These are phyloP conservation scores for Aldabrachelys gigantea DNA, from an alignment of 2,113 vertebrate species.

Conservation along the genomic window DNA sequence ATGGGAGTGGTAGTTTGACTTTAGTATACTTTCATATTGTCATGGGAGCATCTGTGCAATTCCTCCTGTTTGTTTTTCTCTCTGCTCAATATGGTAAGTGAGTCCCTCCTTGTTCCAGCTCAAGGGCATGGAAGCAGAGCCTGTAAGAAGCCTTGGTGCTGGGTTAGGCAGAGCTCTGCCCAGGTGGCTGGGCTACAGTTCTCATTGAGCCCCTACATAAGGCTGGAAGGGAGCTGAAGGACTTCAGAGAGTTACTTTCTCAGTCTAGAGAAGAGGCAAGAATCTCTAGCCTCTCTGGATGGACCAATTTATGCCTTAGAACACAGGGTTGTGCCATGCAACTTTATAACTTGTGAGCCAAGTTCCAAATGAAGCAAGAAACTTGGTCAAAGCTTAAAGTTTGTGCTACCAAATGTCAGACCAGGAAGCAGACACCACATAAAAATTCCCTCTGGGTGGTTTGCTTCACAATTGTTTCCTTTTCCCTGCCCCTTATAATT, in stretches of 20 bases:
- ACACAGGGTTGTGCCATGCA: neutral
- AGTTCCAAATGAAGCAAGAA: neutral
- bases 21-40: neutral
- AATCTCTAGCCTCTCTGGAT: neutral
- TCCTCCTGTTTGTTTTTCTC: fast-evolving
- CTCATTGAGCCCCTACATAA: neutral
- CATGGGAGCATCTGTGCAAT: fast-evolving
- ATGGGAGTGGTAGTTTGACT: neutral
- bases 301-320: neutral
- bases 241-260: neutral
- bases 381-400: neutral
- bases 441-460: neutral
- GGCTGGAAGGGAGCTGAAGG: neutral
- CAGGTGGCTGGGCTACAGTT: neutral
- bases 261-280: neutral
- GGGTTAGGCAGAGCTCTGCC: neutral
- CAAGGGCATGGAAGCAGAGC: fast-evolving
- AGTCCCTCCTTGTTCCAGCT: neutral
- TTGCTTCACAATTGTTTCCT: neutral
- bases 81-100: neutral
- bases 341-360: neutral
- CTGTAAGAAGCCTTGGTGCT: fast-evolving
- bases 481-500: neutral
- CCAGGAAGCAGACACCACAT: neutral
- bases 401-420: neutral